A percentile compares a stretch with the other conserved stretches of the same genome.
These are phyloP conservation scores for Crocodylus rhombifer DNA, from an alignment of 2,797 vertebrate genomes.

Conservation along the genomic window DNA sequence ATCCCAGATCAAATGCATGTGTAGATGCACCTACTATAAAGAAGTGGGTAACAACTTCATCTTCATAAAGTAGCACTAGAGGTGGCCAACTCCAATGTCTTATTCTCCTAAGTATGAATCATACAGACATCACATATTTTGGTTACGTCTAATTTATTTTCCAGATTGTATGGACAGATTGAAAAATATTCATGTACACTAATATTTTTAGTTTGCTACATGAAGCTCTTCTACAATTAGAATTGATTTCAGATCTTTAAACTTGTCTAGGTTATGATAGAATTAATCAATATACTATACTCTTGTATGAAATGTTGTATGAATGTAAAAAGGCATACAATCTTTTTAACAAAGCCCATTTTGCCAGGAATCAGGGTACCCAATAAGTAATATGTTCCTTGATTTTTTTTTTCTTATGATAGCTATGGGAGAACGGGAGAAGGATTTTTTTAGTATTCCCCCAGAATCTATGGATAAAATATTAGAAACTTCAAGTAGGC, in stretches of 20 bases:
- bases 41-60: neutral
- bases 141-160: neutral
- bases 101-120: neutral
- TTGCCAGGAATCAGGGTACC: neutral
- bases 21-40: neutral
- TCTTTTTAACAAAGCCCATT: neutral
- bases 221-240: conserved; percentile 2
- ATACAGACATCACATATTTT: neutral
- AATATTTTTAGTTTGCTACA: conserved; percentile 29
- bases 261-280: neutral
- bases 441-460: neutral
- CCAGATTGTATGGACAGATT: neutral
- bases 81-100: neutral
- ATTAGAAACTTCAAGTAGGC: neutral
- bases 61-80: neutral
- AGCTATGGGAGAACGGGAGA: neutral
- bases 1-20: too few species aligned
- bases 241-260: conserved; percentile 41
- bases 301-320: neutral
- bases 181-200: conserved; percentile 9
- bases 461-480: neutral
- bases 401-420: neutral
- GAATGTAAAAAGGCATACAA: neutral
- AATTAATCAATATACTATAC: conserved; percentile 43
- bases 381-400: neutral